Conservation (phyloP, 1,140 invertebrate species). For the Trachymyrmex septentrionalis region DNA sequence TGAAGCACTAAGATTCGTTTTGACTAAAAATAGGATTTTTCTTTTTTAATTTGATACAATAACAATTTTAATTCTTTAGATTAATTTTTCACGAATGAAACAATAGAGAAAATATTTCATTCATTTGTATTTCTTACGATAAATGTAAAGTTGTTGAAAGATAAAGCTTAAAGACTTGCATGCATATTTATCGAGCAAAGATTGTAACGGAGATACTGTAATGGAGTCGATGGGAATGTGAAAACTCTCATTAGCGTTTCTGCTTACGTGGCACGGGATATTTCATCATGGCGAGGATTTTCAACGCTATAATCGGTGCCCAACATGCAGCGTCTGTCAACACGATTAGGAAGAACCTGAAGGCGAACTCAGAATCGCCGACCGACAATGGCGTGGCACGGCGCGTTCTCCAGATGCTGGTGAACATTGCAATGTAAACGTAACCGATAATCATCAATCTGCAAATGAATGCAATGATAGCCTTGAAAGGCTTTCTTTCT, state of each 20-base stretch:
- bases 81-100: not conserved
- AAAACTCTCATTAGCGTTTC: constrained; percentile 29
- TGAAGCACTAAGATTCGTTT: too few species aligned
- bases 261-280: constrained; percentile 82
- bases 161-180: not conserved
- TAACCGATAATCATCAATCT: constrained; percentile 89
- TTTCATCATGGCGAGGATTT: constrained; percentile 88
- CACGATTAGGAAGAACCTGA: constrained; percentile 92
- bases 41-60: too few species aligned
- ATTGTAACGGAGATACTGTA: not conserved
- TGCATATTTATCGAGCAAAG: not conserved
- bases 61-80: not conserved
- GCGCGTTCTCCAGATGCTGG: constrained; percentile 89
- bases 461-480: constrained; percentile 70
- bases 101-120: not conserved
- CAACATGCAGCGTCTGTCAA: constrained; percentile 92
- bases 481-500: constrained; percentile 25
- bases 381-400: constrained; percentile 88
- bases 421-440: constrained; percentile 89
- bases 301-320: constrained; percentile 91
- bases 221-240: not conserved
- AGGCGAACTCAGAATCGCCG: constrained; percentile 90
- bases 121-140: not conserved
- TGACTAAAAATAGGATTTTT: too few species aligned
- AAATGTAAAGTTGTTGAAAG: not conserved